Conservation (phyloP, 2,888 invertebrate species). For the Colostygia pectinataria region DNA sequence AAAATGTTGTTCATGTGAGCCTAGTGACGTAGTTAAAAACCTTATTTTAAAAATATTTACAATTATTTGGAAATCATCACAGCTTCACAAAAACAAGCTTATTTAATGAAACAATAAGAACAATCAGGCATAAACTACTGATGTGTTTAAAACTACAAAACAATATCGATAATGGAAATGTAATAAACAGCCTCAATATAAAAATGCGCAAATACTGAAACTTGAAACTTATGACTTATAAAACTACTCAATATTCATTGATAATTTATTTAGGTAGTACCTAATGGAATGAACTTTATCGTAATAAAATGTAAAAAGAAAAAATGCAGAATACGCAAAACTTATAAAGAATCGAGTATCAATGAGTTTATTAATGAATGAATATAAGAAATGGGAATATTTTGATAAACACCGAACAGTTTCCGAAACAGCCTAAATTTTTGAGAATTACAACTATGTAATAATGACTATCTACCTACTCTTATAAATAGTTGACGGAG, state of each 20-base stretch:
- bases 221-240: constrained; percentile 27
- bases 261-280: neutral
- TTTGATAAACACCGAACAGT: neutral
- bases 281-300: no score
- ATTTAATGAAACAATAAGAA: constrained; percentile 76
- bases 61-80: constrained; percentile 82
- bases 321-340: neutral
- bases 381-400: neutral
- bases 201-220: constrained; percentile 80
- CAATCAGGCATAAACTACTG: constrained; percentile 58
- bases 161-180: constrained; percentile 43
- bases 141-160: constrained; percentile 72
- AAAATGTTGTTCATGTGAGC: constrained; percentile 78
- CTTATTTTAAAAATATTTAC: constrained; percentile 76
- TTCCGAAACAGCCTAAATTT: neutral
- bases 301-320: neutral
- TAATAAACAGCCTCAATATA: constrained; percentile 65
- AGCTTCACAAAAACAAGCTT: constrained; percentile 81
- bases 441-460: constrained; percentile 6
- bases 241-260: neutral
- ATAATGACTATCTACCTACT: constrained; percentile 20
- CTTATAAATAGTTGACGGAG: neutral
- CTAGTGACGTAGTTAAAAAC: constrained; percentile 71
- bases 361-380: neutral
- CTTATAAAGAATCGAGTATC: neutral